These are phyloP conservation scores for Ryuthela nishihirai DNA, from an alignment of 2,888 invertebrate species.

Conservation along the genomic window DNA sequence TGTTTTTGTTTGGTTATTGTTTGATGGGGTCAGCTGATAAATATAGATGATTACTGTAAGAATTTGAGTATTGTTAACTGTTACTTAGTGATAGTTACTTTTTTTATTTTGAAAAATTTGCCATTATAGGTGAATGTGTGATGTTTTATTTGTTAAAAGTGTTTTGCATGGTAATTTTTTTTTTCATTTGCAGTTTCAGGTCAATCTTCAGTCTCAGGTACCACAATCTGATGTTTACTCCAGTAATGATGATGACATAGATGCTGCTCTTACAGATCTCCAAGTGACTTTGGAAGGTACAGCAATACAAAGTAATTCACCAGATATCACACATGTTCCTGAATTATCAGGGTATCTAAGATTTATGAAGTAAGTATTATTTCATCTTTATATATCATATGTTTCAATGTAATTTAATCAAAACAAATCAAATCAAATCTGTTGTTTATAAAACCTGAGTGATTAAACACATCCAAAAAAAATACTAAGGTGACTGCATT, in stretches of 20 bases:
- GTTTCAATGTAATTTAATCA: not conserved
- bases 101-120: too few species aligned
- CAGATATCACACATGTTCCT: conserved; percentile 93
- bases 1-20: too few species aligned
- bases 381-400: not conserved
- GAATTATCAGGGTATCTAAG: conserved; percentile 88
- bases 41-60: too few species aligned
- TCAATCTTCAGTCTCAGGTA: conserved; percentile 67
- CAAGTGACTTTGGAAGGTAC: conserved; percentile 84
- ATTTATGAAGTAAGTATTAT: conserved; percentile 69
- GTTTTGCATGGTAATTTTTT: conserved; percentile 49
- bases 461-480: too few species aligned
- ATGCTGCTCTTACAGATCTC: conserved; percentile 85
- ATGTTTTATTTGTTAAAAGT: too few species aligned
- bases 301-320: conserved; percentile 60
- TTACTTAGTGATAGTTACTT: too few species aligned
- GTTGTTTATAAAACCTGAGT: too few species aligned
- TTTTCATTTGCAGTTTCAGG: conserved; percentile 86
- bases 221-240: conserved; percentile 57
- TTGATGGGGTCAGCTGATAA: too few species aligned
- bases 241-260: conserved; percentile 81
- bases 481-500: too few species aligned
- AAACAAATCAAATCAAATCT: too few species aligned
- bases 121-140: too few species aligned
- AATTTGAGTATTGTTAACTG: too few species aligned